phyloP scores from a whole-genome alignment of 2,797 vertebrate genomes.

The Falco cherrug region DNA sequence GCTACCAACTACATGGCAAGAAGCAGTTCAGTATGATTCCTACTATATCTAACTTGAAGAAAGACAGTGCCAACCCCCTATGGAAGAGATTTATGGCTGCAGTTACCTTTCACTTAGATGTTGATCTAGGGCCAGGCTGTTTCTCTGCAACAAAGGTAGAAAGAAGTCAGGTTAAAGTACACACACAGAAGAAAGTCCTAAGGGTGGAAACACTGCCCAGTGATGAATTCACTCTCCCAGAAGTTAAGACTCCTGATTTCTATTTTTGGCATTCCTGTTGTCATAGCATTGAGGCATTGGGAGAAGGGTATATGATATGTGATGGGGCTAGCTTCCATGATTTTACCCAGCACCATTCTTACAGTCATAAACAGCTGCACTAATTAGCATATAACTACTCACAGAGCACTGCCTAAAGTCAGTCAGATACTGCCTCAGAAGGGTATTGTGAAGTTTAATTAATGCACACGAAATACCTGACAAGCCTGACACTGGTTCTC shows the following conservation, averaged over 20 bases:
- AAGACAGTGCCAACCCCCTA: not conserved
- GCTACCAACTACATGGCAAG: not conserved
- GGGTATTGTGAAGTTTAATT: not conserved
- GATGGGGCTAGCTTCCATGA: not conserved
- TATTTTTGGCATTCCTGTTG: not conserved
- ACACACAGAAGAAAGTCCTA: not conserved
- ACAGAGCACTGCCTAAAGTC: not conserved
- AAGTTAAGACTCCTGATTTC: not conserved
- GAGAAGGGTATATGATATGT: not conserved
- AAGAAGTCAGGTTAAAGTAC: not conserved
- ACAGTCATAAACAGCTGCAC: not conserved
- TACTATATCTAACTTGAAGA: not conserved
- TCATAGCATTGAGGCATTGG: not conserved
- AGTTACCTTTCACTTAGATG: not conserved
- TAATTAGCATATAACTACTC: not conserved
- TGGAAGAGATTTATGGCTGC: not conserved
- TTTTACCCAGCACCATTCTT: not conserved
- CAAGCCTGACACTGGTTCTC: not conserved
- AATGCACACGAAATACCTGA: not conserved
- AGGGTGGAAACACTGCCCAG: not conserved
- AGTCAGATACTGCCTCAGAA: not conserved
- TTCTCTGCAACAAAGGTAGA: not conserved
- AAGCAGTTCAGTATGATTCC: not conserved
- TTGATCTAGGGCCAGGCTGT: not conserved
- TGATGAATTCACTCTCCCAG: not conserved